Evolutionary conservation across 2,797 vertebrate species (phyloP).

Genomic region (Sus cebifrons): DNA sequence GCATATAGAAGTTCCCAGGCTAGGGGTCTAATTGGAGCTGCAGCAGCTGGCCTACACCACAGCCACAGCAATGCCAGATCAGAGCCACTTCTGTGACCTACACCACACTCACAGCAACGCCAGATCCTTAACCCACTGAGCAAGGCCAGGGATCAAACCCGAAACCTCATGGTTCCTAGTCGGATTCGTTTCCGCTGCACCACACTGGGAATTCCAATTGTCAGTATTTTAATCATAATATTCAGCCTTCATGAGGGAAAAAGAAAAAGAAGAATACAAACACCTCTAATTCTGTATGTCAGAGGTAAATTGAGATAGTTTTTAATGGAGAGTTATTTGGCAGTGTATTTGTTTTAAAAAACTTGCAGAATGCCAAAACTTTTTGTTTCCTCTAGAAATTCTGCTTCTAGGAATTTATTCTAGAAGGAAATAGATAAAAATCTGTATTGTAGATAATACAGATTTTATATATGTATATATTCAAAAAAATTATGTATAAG

Average conservation of each 20-base stretch:
- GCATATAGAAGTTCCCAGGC: too few relatives aligned
- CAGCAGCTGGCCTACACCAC: too few relatives aligned
- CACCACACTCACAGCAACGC: too few relatives aligned
- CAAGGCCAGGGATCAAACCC: too few relatives aligned
- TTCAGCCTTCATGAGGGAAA: not conserved
- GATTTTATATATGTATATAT: not conserved
- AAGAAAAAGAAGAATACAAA: not conserved
- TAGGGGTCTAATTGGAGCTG: too few relatives aligned
- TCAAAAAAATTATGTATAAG: not conserved
- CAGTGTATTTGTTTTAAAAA: not conserved
- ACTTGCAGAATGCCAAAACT: not conserved
- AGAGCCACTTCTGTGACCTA: too few relatives aligned
- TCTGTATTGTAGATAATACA: not conserved
- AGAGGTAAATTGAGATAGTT: not conserved
- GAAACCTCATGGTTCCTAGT: too few relatives aligned
- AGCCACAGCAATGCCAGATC: too few relatives aligned
- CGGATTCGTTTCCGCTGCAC: too few relatives aligned
- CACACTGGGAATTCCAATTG: not conserved
- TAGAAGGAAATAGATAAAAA: not conserved
- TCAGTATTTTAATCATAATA: constrained; percentile 41
- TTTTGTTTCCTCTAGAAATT: constrained; percentile 3
- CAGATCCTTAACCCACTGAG: too few relatives aligned
- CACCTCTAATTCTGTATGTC: not conserved
- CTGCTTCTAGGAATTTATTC: constrained; percentile 39
- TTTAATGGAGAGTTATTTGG: constrained; percentile 3